Evolutionary conservation across 1,140 invertebrate species (phyloP).

Genomic region (Conus ventricosus): DNA sequence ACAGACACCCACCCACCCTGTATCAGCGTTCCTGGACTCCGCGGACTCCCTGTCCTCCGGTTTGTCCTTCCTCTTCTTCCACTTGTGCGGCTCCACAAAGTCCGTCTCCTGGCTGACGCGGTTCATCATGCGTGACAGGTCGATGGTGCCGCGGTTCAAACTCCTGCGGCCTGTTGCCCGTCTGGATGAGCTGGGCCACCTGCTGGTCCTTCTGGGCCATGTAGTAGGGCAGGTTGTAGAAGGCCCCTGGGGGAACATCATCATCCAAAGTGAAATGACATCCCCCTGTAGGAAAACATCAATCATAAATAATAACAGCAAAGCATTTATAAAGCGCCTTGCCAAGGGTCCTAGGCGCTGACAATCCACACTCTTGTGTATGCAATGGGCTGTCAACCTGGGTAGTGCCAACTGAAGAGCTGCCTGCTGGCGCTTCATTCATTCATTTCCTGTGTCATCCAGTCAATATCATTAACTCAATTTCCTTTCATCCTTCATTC

Average conservation of each 20-base stretch:
- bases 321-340: too few species aligned
- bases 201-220: background rate
- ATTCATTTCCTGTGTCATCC: too few species aligned
- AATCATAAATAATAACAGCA: too few species aligned
- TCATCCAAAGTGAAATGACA: background rate
- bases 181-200: background rate
- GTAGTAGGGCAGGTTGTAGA: slow-evolving; percentile 3
- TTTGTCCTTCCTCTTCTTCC: background rate
- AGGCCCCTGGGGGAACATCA: background rate
- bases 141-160: slow-evolving; percentile 38
- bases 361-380: too few species aligned
- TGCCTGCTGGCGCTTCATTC: too few species aligned
- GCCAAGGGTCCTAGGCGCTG: too few species aligned
- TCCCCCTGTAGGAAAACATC: too few species aligned
- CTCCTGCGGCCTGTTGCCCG: slow-evolving; percentile 6
- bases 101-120: background rate
- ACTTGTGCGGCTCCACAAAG: background rate
- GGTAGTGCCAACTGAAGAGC: too few species aligned
- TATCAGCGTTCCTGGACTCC: background rate
- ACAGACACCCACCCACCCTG: background rate
- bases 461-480: too few species aligned
- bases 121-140: slow-evolving; percentile 17
- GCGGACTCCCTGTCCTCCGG: background rate
- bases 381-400: too few species aligned
- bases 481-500: too few species aligned